A percentile compares a stretch with the other conserved stretches of the same genome.
These are phyloP conservation scores for Speoplatyrhinus poulsoni DNA, from an alignment of 2,113 vertebrate species.

Conservation along the genomic window DNA sequence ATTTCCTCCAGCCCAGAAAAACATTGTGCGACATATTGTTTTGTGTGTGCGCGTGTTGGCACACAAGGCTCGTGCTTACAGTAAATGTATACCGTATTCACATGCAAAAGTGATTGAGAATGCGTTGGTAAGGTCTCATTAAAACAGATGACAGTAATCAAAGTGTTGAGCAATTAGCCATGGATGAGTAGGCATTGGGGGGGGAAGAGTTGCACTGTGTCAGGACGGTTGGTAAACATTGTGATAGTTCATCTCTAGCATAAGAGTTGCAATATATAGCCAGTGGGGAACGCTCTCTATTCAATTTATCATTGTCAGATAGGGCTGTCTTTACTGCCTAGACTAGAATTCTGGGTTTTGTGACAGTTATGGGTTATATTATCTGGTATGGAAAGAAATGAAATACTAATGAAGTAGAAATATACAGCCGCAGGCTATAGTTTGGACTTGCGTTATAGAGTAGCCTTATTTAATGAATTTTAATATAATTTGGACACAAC, in stretches of 20 bases:
- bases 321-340: conserved; percentile 32
- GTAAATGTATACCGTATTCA: conserved; percentile 14
- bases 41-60: conserved; percentile 3
- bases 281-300: conserved; percentile 31
- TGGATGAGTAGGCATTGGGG: conserved; percentile 61
- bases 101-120: conserved; percentile 30
- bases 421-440: conserved; percentile 1
- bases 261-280: conserved; percentile 40
- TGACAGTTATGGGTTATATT: conserved; percentile 30
- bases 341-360: conserved; percentile 42
- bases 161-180: conserved; percentile 74
- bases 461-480: not conserved
- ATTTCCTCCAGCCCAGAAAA: conserved; percentile 61
- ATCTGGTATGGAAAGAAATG: conserved; percentile 35
- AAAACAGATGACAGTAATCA: conserved; percentile 79
- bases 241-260: conserved; percentile 47
- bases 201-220: conserved; percentile 50
- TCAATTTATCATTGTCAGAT: conserved; percentile 49
- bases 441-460: not conserved
- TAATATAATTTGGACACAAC: no score
- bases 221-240: conserved; percentile 59
- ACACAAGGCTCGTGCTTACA: conserved; percentile 12
- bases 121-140: conserved; percentile 70
- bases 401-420: conserved; percentile 26
- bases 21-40: conserved; percentile 58